Base-by-base conservation (phyloP, 2,888 invertebrate species). In the Anaspis maculata region DNA sequence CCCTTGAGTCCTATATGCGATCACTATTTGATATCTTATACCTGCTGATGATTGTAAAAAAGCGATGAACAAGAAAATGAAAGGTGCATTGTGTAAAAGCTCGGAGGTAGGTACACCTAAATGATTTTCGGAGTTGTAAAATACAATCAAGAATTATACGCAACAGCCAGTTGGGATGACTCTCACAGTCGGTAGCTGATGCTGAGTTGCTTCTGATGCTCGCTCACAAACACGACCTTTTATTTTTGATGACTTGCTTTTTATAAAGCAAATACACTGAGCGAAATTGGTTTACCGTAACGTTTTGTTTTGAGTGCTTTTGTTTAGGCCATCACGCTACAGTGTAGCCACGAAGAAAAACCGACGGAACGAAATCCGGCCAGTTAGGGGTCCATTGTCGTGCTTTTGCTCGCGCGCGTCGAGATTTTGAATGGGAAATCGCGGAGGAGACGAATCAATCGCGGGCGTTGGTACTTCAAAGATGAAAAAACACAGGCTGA, bases 231-330 rank as follows among this genome's bases (percentile, higher is more conserved):
- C 32, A 26, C 31, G 35, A 40, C 44, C 49, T 49, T 46, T 49
- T 49, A 49, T 49, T 49, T 49, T 38, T 41, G 41, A 45, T 49
- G 49, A 49, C 49, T 49, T 49, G 49, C 49, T 46, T 41, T 46
- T 47, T 45, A 41, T 32, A 39, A 39, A 39, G 36, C 33, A 39
- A 39, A 39, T 32, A 39, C 32, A 39, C n/a, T 32, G 36, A 22
- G 39, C 39, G 33, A 39, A 36, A 36, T 32, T 32, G 32, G 35
- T 39, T 32, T 36, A 32, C 33, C 30, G 37, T 37, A 37, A 37
- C 35, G 34, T 39, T 32, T 39, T 35, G 35, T 34, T 39, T 35
- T 39, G 36, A 37, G 37, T 37, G 37, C 37, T 37, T 37, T 37
- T 33, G 25, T 37, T 25, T 15, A 27, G 31, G 35, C 35, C 31